These are phyloP conservation scores for Stomatorhinus walkeri DNA, from an alignment of 2,797 vertebrate genomes.

Conservation along the genomic window DNA sequence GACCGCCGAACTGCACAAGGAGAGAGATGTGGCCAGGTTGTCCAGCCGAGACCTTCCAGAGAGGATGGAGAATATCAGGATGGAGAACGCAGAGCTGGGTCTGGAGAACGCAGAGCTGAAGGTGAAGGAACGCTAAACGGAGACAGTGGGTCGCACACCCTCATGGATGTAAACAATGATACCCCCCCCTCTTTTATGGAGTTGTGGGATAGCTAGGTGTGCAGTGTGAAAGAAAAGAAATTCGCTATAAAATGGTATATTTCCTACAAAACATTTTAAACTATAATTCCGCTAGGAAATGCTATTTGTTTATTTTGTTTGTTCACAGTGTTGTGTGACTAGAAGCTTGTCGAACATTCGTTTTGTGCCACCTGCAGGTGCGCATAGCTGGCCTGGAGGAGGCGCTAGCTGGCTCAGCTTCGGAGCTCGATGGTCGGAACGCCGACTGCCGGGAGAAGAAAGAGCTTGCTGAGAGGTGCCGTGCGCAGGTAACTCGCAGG, in stretches of 20 bases:
- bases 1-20: constrained; percentile 55
- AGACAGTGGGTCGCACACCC: no score
- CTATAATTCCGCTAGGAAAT: not conserved
- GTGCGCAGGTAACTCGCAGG: constrained; percentile 56
- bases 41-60: constrained; percentile 54
- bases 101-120: constrained; percentile 67
- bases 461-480: constrained; percentile 51
- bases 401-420: constrained; percentile 51
- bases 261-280: not conserved
- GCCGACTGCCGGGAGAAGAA: constrained; percentile 57
- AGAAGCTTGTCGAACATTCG: not conserved
- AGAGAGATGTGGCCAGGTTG: constrained; percentile 48
- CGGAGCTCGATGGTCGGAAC: constrained; percentile 58
- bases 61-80: constrained; percentile 54
- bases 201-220: not conserved
- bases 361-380: constrained; percentile 45
- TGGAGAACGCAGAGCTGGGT: constrained; percentile 48
- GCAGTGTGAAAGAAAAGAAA: not conserved
- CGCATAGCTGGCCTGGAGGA: constrained; percentile 57
- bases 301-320: not conserved
- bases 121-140: constrained; percentile 47
- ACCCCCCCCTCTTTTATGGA: not conserved
- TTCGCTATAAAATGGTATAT: not conserved
- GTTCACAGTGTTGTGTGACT: not conserved
- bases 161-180: not conserved